These are phyloP conservation scores for Lypha dubia DNA, from an alignment of 2,888 invertebrate genomes.

Conservation along the genomic window DNA sequence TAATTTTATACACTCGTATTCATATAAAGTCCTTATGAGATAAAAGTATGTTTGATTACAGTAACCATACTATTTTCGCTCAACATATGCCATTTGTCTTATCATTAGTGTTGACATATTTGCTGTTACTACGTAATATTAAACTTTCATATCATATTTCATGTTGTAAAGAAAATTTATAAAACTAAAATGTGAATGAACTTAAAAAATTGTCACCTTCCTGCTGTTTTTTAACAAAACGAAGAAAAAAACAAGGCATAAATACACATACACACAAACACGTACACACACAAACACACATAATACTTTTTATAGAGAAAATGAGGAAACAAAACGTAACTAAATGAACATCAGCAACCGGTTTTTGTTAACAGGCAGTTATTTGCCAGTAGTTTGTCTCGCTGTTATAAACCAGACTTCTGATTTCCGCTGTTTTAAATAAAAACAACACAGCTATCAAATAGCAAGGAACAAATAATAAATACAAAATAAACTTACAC, in stretches of 20 bases:
- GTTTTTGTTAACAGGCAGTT: conserved; percentile 57
- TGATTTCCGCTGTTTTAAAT: conserved; percentile 67
- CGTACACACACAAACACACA: background rate
- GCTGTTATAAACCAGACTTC: conserved; percentile 61
- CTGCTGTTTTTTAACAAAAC: conserved; percentile 52
- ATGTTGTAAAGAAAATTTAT: conserved; percentile 66
- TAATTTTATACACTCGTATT: too few species aligned
- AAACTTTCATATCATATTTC: conserved; percentile 70
- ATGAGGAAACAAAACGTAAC: background rate
- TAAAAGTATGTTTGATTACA: background rate
- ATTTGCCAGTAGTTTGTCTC: conserved; percentile 69
- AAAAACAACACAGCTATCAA: conserved; percentile 43
- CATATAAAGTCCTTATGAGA: too few species aligned
- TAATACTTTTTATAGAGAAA: conserved; percentile 11
- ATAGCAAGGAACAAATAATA: conserved; percentile 27
- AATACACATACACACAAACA: background rate
- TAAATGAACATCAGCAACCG: conserved; percentile 38
- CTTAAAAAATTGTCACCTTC: conserved; percentile 71
- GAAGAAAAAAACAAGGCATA: background rate
- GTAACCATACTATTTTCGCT: too few species aligned
- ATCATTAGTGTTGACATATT: conserved; percentile 15
- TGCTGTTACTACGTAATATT: conserved; percentile 43
- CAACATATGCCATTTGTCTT: background rate
- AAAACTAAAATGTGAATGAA: conserved; percentile 70
- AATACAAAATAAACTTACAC: conserved; percentile 36